These are phyloP conservation scores for Scaptomyza polygonia DNA, from an alignment of 2,888 invertebrate genomes.

Conservation along the genomic window DNA sequence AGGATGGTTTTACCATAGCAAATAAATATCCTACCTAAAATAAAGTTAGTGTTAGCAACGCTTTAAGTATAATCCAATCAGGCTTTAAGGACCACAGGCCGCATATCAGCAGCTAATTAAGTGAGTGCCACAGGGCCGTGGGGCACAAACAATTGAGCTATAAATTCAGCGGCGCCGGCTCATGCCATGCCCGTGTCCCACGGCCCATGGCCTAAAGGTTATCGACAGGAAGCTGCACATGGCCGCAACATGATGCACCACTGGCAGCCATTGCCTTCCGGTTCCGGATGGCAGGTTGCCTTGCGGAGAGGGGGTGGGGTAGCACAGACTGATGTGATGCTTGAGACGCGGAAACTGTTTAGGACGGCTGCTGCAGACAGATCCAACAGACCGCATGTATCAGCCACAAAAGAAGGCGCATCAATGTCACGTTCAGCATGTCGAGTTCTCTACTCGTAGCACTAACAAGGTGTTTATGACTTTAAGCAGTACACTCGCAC, in stretches of 20 bases:
- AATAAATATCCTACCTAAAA: too few relatives aligned
- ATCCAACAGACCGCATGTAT: conserved; percentile 17
- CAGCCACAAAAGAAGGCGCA: conserved; percentile 73
- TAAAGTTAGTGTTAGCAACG: neutral
- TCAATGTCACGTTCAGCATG: conserved; percentile 81
- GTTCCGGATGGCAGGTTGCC: conserved; percentile 4
- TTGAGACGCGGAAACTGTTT: conserved; percentile 74
- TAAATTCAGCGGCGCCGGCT: conserved; percentile 62
- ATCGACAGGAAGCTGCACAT: conserved; percentile 74
- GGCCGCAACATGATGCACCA: conserved; percentile 45
- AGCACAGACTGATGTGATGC: conserved; percentile 30
- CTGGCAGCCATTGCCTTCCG: conserved; percentile 53
- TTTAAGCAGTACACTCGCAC: conserved; percentile 52
- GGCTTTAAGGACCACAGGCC: conserved; percentile 6
- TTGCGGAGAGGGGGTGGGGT: neutral
- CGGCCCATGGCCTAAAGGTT: conserved; percentile 49
- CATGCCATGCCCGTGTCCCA: neutral
- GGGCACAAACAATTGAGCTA: conserved; percentile 53
- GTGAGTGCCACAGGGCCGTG: conserved; percentile 9
- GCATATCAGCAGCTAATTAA: conserved; percentile 51
- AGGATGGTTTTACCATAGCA: too few relatives aligned
- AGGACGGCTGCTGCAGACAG: conserved; percentile 12
- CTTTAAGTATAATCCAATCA: neutral
- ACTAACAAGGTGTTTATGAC: conserved; percentile 77
- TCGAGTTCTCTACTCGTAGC: conserved; percentile 28